These are phyloP conservation scores for Piprites chloris DNA, from an alignment of 2,113 vertebrate genomes.

Conservation along the genomic window DNA sequence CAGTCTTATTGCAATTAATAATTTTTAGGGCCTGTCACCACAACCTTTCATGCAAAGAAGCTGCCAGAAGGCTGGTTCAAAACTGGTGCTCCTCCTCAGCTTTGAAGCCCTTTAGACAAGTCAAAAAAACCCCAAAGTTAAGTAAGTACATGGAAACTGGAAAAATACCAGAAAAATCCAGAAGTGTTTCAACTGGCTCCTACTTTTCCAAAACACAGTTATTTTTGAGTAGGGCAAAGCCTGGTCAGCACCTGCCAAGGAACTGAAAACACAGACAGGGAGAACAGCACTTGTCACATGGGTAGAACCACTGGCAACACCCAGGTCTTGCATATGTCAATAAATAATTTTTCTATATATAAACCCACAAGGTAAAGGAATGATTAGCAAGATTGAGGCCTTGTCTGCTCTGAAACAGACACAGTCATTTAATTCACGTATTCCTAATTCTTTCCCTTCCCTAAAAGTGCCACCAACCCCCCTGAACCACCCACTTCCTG, in stretches of 20 bases:
- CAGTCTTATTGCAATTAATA: background rate
- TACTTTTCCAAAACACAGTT: background rate
- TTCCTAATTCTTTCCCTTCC: background rate
- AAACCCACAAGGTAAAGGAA: background rate
- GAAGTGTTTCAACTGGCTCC: background rate
- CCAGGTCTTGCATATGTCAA: background rate
- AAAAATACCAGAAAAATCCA: background rate
- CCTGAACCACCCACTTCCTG: accelerated
- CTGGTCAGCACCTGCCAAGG: background rate
- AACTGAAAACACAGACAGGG: background rate
- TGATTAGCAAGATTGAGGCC: background rate
- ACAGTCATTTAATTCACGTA: background rate
- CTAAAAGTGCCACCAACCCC: background rate
- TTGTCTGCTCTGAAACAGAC: background rate
- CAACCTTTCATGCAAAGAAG: background rate
- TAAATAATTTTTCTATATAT: background rate
- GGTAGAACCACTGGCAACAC: background rate
- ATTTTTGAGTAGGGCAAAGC: background rate
- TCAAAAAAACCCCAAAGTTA: background rate
- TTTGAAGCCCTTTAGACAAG: background rate
- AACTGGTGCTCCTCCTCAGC: background rate
- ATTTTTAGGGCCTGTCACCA: background rate
- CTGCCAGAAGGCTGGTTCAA: background rate
- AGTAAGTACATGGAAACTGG: background rate
- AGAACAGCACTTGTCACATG: background rate